phyloP scores from a whole-genome alignment of 1,140 invertebrate genomes.

The Leptinotarsa lineolata region DNA sequence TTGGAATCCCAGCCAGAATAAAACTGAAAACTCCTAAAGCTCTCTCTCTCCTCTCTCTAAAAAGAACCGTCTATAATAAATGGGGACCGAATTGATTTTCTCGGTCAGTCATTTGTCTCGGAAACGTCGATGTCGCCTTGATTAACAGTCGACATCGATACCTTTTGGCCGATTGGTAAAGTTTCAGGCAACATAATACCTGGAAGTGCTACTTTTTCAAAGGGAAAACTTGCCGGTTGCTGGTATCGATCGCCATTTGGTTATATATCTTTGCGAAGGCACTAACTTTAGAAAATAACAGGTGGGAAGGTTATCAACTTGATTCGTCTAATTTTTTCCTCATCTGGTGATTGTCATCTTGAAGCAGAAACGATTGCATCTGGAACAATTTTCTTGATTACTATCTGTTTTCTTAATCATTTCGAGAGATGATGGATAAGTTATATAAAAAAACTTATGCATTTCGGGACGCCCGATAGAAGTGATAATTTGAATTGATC shows the following conservation, averaged over 20 bases:
- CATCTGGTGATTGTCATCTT: too few species aligned
- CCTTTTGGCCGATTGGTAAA: constrained; percentile 35
- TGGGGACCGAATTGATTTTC: constrained; percentile 49
- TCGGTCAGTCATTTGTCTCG: constrained; percentile 50
- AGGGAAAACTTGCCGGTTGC: too few species aligned
- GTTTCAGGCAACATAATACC: constrained; percentile 31
- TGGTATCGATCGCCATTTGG: neutral
- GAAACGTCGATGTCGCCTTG: constrained; percentile 37
- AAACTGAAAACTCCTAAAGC: constrained; percentile 12
- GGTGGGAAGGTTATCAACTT: too few species aligned
- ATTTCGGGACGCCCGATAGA: too few species aligned
- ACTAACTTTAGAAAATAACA: too few species aligned
- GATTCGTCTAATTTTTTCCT: too few species aligned
- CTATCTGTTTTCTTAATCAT: too few species aligned
- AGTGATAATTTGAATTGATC: too few species aligned
- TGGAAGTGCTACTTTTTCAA: constrained; percentile 26
- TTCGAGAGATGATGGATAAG: too few species aligned
- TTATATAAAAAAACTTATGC: too few species aligned
- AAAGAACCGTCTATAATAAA: constrained; percentile 39
- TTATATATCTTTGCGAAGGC: neutral
- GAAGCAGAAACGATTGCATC: too few species aligned
- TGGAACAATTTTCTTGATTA: too few species aligned
- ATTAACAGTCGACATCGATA: constrained; percentile 39
- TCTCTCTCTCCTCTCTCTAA: neutral
- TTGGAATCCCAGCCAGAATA: constrained; percentile 18